A percentile compares a stretch with the other conserved stretches of the same genome.
Evolutionary conservation across 2,888 invertebrate species (phyloP).

Genomic region (Melitaea athalia): DNA sequence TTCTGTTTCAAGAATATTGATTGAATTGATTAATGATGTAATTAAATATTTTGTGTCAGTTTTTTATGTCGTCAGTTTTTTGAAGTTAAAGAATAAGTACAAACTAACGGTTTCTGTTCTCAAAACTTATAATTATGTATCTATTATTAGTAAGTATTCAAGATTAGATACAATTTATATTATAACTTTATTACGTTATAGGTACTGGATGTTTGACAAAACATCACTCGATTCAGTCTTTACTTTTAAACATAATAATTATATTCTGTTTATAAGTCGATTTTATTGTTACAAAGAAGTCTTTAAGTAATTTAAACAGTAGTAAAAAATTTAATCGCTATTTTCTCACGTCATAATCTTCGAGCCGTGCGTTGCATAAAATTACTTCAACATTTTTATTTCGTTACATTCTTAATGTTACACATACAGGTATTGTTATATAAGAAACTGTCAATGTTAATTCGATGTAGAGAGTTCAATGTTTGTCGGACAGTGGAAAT

Average conservation of each 20-base stretch:
- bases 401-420: not conserved
- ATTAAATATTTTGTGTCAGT: too few relatives aligned
- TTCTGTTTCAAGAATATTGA: too few relatives aligned
- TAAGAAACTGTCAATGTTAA: not conserved
- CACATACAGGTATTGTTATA: slow-evolving; percentile 12
- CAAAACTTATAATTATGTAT: too few relatives aligned
- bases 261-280: not conserved
- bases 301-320: slow-evolving; percentile 1
- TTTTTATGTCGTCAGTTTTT: too few relatives aligned
- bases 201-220: too few relatives aligned
- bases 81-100: too few relatives aligned
- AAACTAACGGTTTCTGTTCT: too few relatives aligned
- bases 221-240: too few relatives aligned
- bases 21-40: too few relatives aligned
- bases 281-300: slow-evolving; percentile 12
- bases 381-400: not conserved
- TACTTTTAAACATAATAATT: not conserved
- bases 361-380: slow-evolving; percentile 26
- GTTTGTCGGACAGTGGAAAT: not conserved
- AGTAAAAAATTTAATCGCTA: slow-evolving; percentile 16
- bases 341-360: slow-evolving; percentile 32
- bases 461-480: not conserved
- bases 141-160: too few relatives aligned
- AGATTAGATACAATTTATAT: too few relatives aligned
- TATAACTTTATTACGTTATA: too few relatives aligned